Conservation (phyloP, 2,113 vertebrate genomes). For the Solea senegalensis region DNA sequence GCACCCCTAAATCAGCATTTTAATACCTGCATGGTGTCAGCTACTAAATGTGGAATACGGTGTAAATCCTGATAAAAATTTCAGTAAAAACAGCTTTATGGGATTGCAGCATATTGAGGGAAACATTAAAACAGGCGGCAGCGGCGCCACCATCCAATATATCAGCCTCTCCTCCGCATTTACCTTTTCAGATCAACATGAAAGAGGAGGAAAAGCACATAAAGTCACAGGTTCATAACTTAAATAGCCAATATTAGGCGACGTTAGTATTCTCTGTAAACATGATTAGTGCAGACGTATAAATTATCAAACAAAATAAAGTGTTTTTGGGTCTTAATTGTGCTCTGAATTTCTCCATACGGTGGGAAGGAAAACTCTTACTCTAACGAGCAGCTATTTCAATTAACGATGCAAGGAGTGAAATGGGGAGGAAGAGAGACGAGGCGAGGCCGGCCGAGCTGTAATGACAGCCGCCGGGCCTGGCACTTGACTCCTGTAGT, state of each 20-base stretch:
- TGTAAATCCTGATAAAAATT: slow-evolving; percentile 48
- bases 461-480: slow-evolving; percentile 41
- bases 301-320: slow-evolving; percentile 7
- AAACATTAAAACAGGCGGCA: slow-evolving; percentile 37
- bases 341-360: slow-evolving; percentile 23
- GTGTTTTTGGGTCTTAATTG: slow-evolving; percentile 1
- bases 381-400: slow-evolving; percentile 40
- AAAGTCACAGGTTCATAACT: background rate
- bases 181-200: slow-evolving; percentile 7
- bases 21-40: slow-evolving; percentile 35
- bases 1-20: slow-evolving; percentile 55
- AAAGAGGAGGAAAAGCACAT: background rate
- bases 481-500: slow-evolving; percentile 49
- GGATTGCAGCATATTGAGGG: slow-evolving; percentile 22
- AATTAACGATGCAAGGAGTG: slow-evolving; percentile 41
- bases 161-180: slow-evolving; percentile 21
- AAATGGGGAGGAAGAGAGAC: slow-evolving; percentile 1
- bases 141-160: background rate
- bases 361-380: slow-evolving; percentile 10
- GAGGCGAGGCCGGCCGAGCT: slow-evolving; percentile 10
- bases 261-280: slow-evolving; percentile 27
- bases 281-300: slow-evolving; percentile 17
- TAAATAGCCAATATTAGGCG: slow-evolving; percentile 12
- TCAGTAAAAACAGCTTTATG: slow-evolving; percentile 40
- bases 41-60: slow-evolving; percentile 46